Evolutionary conservation across 2,888 invertebrate genomes (phyloP).

Genomic region (Coelogynopora nodosa): DNA sequence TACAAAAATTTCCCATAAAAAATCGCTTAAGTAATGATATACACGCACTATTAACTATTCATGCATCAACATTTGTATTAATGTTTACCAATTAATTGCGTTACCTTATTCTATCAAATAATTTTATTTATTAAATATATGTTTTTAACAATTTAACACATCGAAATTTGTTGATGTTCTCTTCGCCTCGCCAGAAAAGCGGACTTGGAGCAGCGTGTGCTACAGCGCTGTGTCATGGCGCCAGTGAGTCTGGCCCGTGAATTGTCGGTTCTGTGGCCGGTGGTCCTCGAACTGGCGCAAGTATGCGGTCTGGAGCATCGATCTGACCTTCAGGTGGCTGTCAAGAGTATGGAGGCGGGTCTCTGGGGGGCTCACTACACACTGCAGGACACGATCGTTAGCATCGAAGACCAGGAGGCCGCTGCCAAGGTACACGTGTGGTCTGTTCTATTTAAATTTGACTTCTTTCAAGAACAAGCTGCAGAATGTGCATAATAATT

Average conservation of each 20-base stretch:
- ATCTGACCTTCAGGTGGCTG: not conserved
- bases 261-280: not conserved
- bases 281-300: not conserved
- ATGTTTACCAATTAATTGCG: no score
- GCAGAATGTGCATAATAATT: no score
- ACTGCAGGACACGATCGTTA: not conserved
- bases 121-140: no score
- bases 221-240: conserved; percentile 9
- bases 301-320: conserved; percentile 6
- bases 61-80: no score
- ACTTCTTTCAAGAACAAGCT: no score
- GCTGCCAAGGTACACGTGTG: not conserved
- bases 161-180: no score
- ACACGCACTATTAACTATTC: no score
- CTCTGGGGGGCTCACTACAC: not conserved
- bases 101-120: no score
- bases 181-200: not conserved
- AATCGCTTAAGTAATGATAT: no score
- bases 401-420: conserved; percentile 7
- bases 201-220: conserved; percentile 2
- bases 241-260: conserved; percentile 9
- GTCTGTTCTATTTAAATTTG: no score
- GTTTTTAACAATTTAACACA: no score
- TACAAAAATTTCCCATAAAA: no score
- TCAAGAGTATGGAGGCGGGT: not conserved